Evolutionary conservation across 2,113 vertebrate genomes (phyloP), one percentile per base, ranked within the genome.

Genomic region (Trinectes maculatus): DNA sequence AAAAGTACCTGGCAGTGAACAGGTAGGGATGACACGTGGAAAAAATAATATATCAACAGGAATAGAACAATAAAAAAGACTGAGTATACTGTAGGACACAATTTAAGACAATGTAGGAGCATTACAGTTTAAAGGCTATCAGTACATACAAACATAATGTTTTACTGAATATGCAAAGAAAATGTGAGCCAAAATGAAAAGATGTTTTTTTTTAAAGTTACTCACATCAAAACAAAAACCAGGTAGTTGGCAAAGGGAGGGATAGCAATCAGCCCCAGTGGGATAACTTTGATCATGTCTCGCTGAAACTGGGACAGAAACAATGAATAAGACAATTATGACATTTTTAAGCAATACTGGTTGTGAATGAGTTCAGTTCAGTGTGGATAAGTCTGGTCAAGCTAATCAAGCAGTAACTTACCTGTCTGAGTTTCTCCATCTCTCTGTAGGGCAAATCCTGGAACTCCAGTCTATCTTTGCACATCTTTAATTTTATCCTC

Each of bases 181-280:
- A n/a, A n/a, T n/a, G n/a, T n/a, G n/a, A n/a, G 39, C 3, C 9
- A 18, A 39, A 26, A 22, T 15, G 3, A 65, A 52, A 37, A 46
- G 26, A 22, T 7, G 26, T 22, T 36, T 18, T 8, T 26, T 69
- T 56, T 62, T 2, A 40, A 15, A 40, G 22, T 22, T 31, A 96
- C 96, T 98, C 89, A 99, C 97, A 99, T 98, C 44, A 99, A 79
- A 63, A 95, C 16, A 64, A 99, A 91, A 74, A 98, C 94, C 80
- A 98, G 63, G 91, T 98, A 98, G 92, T 99, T 99, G 91, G 96
- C 94, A 71, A 98, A 97, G 15, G 97, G 97, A 3, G 96, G 97
- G 80, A 96, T 89, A 29, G 96, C 93, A 54, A 99, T 89, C 69
- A 98, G 8, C 58, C 93, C 86, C 54, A 98, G 61, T 5, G 97